Base-by-base conservation (phyloP, 1,140 invertebrate genomes). In the Brachionus asplanchnoidis region DNA sequence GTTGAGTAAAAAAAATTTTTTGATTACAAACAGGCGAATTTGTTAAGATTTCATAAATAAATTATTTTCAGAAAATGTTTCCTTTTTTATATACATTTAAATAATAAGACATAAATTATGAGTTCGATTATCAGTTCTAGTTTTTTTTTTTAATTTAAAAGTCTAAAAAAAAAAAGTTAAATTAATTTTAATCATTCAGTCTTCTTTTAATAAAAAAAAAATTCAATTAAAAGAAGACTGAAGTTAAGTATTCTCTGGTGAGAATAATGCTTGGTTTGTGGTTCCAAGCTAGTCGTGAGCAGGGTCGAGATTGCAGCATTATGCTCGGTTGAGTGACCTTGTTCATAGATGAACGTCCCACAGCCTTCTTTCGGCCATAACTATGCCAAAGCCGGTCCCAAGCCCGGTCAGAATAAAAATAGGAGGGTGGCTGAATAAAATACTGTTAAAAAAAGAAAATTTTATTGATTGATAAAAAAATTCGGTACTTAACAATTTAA, bases 1-100 rank as follows among this genome's bases (percentile, higher is more conserved):
- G 46, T 44, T 82, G 26, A 82, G 79, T 12, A 82, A 82, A 65
- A 82, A n/a, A 82, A 68, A 66, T 82, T 82, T 68, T 82, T 68
- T 53, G 79, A 11, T 42, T 82, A 26, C 46, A 82, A 68, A 82
- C 79, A 42, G 79, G 79, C 3, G 53, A 82, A 46, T 40, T 82
- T 82, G 40, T 82, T 20, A 82, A 82, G 65, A 53, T 82, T 20
- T 36, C 28, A 73, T 73, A 42, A 68, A 73, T 73, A 73, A 73
- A 73, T 40, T n/a, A 40, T 40, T 73, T 73, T 14, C 14, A 73
- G 40, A 42, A 4, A 17, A 40, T 14, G 20, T 73, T 40, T 42
- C 17, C 5, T 40, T 73, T 73, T 44, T 53, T 53, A 17, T 56
- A 9, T 6, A 56, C 7, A 56, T 7, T 20, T 0, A 8, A 20